Conservation (phyloP, 2,888 invertebrate genomes). For the Drosophila monieri region DNA sequence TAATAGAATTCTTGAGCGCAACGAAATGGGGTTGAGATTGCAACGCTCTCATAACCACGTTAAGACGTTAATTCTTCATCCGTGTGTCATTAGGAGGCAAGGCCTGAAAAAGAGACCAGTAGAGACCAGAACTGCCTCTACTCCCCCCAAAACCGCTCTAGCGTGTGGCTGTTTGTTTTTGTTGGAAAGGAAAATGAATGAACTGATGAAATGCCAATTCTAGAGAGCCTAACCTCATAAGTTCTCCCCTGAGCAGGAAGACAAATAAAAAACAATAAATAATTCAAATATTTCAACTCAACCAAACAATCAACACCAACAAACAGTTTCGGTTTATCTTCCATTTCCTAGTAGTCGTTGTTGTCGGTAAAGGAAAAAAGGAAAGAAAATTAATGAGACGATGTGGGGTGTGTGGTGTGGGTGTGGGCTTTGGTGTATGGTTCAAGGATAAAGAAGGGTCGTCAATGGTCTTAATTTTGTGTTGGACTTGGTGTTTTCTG, state of each 20-base stretch:
- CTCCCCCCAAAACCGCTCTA: slow-evolving; percentile 5
- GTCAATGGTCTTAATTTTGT: neutral
- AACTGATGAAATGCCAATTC: slow-evolving; percentile 5
- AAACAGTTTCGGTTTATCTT: slow-evolving; percentile 24
- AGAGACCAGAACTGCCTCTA: slow-evolving; percentile 60
- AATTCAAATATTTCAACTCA: slow-evolving; percentile 34
- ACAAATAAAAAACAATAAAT: slow-evolving; percentile 25
- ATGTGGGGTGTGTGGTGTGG: neutral
- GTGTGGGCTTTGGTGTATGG: neutral
- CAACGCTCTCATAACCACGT: slow-evolving; percentile 48
- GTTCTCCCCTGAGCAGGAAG: neutral
- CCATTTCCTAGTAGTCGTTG: neutral
- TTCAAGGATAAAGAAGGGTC: neutral
- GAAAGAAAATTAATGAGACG: slow-evolving; percentile 25
- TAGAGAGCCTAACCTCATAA: neutral
- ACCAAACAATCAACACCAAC: slow-evolving; percentile 43
- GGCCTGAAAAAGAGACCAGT: slow-evolving; percentile 48
- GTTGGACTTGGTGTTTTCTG: neutral
- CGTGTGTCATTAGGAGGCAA: slow-evolving; percentile 21
- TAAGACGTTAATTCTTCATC: slow-evolving; percentile 55
- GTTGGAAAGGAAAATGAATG: neutral
- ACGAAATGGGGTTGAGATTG: slow-evolving; percentile 55
- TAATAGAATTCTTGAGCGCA: slow-evolving; percentile 33
- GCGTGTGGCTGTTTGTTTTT: slow-evolving; percentile 1
- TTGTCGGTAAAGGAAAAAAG: neutral